Base-by-base conservation (phyloP, 2,113 vertebrate genomes). In the Onychostoma macrolepis region DNA sequence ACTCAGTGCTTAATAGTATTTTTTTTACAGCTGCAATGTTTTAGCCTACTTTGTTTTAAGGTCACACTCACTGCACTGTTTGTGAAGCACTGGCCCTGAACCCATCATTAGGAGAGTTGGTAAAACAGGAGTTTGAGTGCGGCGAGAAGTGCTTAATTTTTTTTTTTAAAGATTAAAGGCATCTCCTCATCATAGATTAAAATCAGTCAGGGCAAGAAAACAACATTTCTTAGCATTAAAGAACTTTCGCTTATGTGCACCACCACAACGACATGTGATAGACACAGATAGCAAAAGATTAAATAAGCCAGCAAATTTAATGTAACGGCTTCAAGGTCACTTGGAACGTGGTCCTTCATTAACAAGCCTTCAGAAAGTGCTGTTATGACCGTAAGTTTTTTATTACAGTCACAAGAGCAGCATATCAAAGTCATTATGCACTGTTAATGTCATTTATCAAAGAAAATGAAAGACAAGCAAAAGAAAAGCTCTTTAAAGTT, bases 371-470 rank as follows among this genome's bases (percentile, higher is more conserved):
- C 82, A 80, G 74, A 86, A 89, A 86, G 79, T 86, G 76, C 61
- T 69, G 84, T 86, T 90, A 84, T 86, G 83, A 87, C 86, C 86
- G 82, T 36, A 85, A 61, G 82, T 86, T 90, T 78, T 84, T 84
- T 81, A 88, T 90, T 86, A 90, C 80, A 91, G 91, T 88, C 90
- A 90, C 76, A 89, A 90, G 86, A 85, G 85, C 75, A 86, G 80
- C 86, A 89, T 88, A 85, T 90, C 79, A 90, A 84, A 90, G 83
- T n/a, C 85, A 90, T 90, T 87, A 89, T 83, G 83, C 33, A 71
- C 81, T 84, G 89, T 88, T 79, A 65, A 88, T 85, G 76, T 87
- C 85, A 92, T 88, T 90, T 89, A 56, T 87, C 74, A 85, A 89
- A 89, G 72, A 76, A 72, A 81, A 85, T 63, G 50, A 58, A 74